phyloP scores from a whole-genome alignment of 2,113 vertebrate genomes.

The Ceyx margarethae region DNA sequence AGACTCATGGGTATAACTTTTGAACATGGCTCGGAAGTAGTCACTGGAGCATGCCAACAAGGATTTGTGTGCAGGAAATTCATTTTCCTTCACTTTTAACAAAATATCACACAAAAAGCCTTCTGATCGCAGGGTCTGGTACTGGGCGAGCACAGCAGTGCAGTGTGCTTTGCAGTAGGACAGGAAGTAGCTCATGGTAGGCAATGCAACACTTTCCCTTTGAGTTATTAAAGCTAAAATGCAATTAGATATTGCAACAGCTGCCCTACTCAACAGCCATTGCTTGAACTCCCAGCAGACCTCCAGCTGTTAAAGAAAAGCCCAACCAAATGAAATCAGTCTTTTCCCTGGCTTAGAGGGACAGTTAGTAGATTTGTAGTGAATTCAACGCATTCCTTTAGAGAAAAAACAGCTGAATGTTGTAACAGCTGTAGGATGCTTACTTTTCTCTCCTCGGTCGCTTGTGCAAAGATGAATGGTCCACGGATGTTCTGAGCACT shows the following conservation, averaged over 20 bases:
- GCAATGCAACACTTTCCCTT: slow-evolving; percentile 13
- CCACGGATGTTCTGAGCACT: background rate
- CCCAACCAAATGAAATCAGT: background rate
- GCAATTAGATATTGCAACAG: slow-evolving; percentile 14
- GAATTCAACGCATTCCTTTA: slow-evolving; percentile 42
- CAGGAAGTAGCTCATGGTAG: slow-evolving; percentile 89
- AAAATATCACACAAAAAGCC: slow-evolving; percentile 89
- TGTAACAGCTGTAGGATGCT: slow-evolving; percentile 26
- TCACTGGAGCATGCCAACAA: slow-evolving; percentile 91
- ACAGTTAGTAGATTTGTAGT: slow-evolving; percentile 17
- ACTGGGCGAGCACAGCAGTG: slow-evolving; percentile 79
- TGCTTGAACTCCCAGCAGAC: slow-evolving; percentile 3
- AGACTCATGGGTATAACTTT: slow-evolving; percentile 85
- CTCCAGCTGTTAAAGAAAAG: slow-evolving; percentile 37
- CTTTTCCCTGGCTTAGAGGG: background rate
- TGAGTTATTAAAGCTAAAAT: slow-evolving; percentile 9
- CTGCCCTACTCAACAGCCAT: slow-evolving; percentile 23
- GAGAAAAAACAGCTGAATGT: slow-evolving; percentile 29
- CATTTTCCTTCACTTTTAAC: slow-evolving; percentile 82
- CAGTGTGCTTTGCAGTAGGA: slow-evolving; percentile 88
- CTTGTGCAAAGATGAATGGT: slow-evolving; percentile 11
- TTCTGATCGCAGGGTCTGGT: slow-evolving; percentile 85
- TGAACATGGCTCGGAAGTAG: slow-evolving; percentile 94
- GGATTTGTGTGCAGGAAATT: slow-evolving; percentile 90
- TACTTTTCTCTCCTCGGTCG: slow-evolving; percentile 44